A percentile compares a stretch with the other conserved stretches of the same genome.
These are phyloP conservation scores for Diloba caeruleocephala DNA, from an alignment of 2,888 invertebrate species.

Conservation along the genomic window DNA sequence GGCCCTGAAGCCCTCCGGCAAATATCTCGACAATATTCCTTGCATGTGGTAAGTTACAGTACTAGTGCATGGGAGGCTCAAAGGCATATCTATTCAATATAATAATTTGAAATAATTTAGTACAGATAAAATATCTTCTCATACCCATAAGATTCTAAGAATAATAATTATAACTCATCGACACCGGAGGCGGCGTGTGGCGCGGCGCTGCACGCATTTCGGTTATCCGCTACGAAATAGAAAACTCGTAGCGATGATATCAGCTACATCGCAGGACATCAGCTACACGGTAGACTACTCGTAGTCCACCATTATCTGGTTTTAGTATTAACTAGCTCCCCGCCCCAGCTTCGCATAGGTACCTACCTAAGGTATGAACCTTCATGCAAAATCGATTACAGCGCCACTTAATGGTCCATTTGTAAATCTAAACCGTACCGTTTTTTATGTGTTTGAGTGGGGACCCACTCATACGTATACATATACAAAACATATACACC, in stretches of 20 bases:
- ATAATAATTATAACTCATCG: background rate
- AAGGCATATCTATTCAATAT: background rate
- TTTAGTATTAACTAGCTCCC: too few relatives aligned
- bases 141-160: background rate
- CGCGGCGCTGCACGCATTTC: background rate
- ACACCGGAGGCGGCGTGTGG: background rate
- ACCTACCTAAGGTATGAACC: too few relatives aligned
- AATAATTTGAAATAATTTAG: too few relatives aligned
- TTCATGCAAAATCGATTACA: too few relatives aligned
- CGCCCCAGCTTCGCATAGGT: too few relatives aligned
- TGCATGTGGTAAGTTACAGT: slow-evolving; percentile 58
- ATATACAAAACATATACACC: too few relatives aligned
- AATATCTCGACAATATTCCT: slow-evolving; percentile 19
- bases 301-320: too few relatives aligned
- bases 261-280: background rate
- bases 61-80: background rate
- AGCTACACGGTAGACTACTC: too few relatives aligned
- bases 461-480: background rate
- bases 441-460: too few relatives aligned
- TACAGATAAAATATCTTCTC: background rate
- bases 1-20: slow-evolving; percentile 45
- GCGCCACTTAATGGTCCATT: too few relatives aligned
- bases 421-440: too few relatives aligned
- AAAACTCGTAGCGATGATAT: background rate
- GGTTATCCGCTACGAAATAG: background rate